Base-by-base conservation (phyloP, 2,797 vertebrate species). In the Danio kyathit region DNA sequence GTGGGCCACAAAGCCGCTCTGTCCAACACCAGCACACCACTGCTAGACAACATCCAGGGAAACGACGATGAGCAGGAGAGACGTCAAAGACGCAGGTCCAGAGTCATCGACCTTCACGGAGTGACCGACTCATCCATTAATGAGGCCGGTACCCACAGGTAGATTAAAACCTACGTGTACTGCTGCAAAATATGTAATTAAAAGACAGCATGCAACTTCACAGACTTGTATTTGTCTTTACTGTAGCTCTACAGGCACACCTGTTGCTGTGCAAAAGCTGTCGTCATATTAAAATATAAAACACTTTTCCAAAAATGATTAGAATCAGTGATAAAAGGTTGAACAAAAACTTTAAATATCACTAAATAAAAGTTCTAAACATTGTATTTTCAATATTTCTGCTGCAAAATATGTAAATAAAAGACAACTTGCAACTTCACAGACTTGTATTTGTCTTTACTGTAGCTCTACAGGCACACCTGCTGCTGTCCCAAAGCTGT, bases 1-100 rank as follows among this genome's bases (percentile, higher is more conserved):
- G 9, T 93, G 40, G 91, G 90, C 64, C 86, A 91, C 88, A 93
- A 82, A 83, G 83, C 54, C 54, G 40, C 92, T 0, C 91, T 93
- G 0, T 92, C 94, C 0, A 85, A 87, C 6, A 86, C 91, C 79
- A 94, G 95, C 76, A 95, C 95, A 0, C 94, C 96, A 0, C 90
- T 94, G 14, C 85, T 97, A 10, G 85, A 94, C 0, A 92, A 93
- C 17, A 96, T 97, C 44, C 94, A 95, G 0, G 90, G 94, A 8
- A 99, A 98, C 4, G 96, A 99, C 1, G 97, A 99, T 6, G 97
- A 98, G 56, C 90, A 86, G 79, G 97, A 99, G 82, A 93, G 95
- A 59, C 89, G 94, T 44, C 96, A 97, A 79, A 94, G 97, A 57
- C 90, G 97, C 7, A 93, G 94, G 51, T 99, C 97, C 1, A 93